phyloP scores from a whole-genome alignment of 2,888 invertebrate genomes.

The Liodrosophila aerea region DNA sequence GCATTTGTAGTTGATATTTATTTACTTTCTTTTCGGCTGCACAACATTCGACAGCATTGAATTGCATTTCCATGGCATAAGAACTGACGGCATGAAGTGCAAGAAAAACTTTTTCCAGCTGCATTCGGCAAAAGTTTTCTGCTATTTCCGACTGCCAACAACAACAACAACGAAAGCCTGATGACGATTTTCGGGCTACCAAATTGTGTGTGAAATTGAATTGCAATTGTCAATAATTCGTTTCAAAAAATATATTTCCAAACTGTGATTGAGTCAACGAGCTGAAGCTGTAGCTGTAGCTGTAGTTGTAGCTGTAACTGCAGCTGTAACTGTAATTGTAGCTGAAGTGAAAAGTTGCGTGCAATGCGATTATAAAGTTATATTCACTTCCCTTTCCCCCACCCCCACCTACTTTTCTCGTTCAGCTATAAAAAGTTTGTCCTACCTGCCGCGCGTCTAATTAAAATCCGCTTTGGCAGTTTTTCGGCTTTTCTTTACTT shows the following conservation, averaged over 20 bases:
- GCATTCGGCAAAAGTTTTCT: slow-evolving; percentile 53
- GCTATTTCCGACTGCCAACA: slow-evolving; percentile 62
- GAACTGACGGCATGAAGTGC: slow-evolving; percentile 48
- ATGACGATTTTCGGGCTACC: slow-evolving; percentile 63
- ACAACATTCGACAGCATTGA: slow-evolving; percentile 55
- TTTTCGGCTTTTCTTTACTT: slow-evolving; percentile 7
- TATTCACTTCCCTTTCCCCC: neutral
- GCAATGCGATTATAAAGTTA: slow-evolving; percentile 58
- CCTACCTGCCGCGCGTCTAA: slow-evolving; percentile 32
- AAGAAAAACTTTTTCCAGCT: slow-evolving; percentile 52
- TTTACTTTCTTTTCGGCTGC: slow-evolving; percentile 53
- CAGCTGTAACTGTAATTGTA: neutral
- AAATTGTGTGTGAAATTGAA: slow-evolving; percentile 76
- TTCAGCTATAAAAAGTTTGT: slow-evolving; percentile 13
- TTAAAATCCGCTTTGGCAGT: slow-evolving; percentile 47
- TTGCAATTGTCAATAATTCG: slow-evolving; percentile 75
- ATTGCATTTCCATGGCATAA: slow-evolving; percentile 62
- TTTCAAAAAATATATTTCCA: slow-evolving; percentile 61
- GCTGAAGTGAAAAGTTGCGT: slow-evolving; percentile 47
- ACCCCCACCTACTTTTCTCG: neutral
- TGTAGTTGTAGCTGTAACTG: slow-evolving; percentile 27
- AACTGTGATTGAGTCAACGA: slow-evolving; percentile 62
- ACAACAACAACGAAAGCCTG: slow-evolving; percentile 26
- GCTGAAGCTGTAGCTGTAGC: slow-evolving; percentile 14
- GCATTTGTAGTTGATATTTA: slow-evolving; percentile 59